Evolutionary conservation across 2,888 invertebrate species (phyloP), one percentile per base, ranked within the genome.

Genomic region (Peribatodes rhomboidaria): DNA sequence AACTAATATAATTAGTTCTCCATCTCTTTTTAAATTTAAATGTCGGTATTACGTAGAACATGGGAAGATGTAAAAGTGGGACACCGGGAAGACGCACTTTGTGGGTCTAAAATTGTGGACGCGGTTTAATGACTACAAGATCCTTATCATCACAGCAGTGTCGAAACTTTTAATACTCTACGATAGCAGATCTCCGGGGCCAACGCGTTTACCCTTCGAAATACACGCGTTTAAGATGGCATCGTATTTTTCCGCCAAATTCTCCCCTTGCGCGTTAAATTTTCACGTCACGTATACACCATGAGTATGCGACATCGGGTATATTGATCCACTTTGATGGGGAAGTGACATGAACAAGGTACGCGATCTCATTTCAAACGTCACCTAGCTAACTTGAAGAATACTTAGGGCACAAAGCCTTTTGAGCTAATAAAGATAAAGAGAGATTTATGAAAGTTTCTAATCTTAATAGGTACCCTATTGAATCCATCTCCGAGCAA

Each of bases 251-350:
- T 61, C 57, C 35, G 44, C 53, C 47, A 57, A 67, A 61, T 47
- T 66, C 58, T 69, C 61, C 64, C 49, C 55, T 37, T 54, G 61
- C 53, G 61, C 58, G 61, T 57, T 69, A 59, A 57, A 67, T 57
- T 67, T 67, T 66, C 72, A 61, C 61, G 61, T 72, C 71, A 72
- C 74, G 74, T 74, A 68, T 33, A 22, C 59, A 39, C 65, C 65
- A 61, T 61, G 67, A 66, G 64, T 58, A 67, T 42, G 68, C 66
- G 69, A 72, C 71, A 69, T 73, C 64, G 66, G 65, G 55, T 65
- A 52, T 62, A 67, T 67, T 61, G 68, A 63, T 61, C 59, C 61
- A 59, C 57, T 20, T 46, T 52, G 52, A 52, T 46, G 31, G 57
- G 46, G 33, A 58, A 42, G 49, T 35, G 11, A 58, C 41, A 39